Conservation (phyloP, 2,888 invertebrate species). For the Ormyrus thymus region DNA sequence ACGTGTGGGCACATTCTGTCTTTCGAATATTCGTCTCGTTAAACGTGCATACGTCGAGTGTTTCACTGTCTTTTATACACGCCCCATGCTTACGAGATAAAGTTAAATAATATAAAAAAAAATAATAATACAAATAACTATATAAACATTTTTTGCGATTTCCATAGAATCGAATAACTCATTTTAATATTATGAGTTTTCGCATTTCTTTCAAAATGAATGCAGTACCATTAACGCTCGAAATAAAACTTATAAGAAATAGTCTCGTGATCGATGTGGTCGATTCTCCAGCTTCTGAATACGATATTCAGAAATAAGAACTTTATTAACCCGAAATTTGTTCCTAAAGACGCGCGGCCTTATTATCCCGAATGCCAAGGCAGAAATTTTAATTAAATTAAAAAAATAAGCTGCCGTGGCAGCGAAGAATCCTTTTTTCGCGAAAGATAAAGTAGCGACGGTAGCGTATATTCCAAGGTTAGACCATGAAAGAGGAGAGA, state of each 20-base stretch:
- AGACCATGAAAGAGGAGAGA: neutral
- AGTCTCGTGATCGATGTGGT: too few species aligned
- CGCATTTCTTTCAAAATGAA: too few species aligned
- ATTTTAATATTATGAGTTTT: too few species aligned
- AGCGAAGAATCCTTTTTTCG: slow-evolving; percentile 10
- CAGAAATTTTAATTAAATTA: slow-evolving; percentile 35
- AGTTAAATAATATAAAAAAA: slow-evolving; percentile 3
- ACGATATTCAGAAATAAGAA: neutral
- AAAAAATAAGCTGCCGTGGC: slow-evolving; percentile 10
- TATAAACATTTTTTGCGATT: too few species aligned
- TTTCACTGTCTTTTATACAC: slow-evolving; percentile 2
- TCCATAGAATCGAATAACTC: too few species aligned
- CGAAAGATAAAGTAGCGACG: slow-evolving; percentile 65
- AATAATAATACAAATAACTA: too few species aligned
- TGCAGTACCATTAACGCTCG: too few species aligned
- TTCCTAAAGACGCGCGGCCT: neutral
- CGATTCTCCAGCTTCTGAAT: neutral
- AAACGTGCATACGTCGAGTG: slow-evolving; percentile 53
- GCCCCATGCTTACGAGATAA: slow-evolving; percentile 14
- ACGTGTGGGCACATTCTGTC: slow-evolving; percentile 51
- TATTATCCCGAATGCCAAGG: neutral
- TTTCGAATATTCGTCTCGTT: slow-evolving; percentile 56
- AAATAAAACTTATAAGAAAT: too few species aligned
- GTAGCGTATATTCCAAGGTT: neutral
- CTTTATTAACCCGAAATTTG: too few species aligned